Base-by-base conservation (phyloP, 2,888 invertebrate genomes). In the Netelia inedita region DNA sequence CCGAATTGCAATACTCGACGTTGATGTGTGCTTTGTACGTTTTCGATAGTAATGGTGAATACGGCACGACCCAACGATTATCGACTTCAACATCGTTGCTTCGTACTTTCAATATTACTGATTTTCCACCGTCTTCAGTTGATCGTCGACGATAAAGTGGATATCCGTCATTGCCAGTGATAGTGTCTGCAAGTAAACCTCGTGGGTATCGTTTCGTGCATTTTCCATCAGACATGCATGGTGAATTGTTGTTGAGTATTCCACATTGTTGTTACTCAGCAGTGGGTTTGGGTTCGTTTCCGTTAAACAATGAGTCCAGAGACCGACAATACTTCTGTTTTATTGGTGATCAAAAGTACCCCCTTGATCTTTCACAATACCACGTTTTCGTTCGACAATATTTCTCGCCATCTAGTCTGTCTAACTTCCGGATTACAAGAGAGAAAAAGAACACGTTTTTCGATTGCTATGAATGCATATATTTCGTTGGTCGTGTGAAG, bases 131-230 rank as follows among this genome's bases (percentile, higher is more conserved):
- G 9, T 50, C 41, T 73, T 28, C 73, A 10, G 72, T 2, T 6
- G 72, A 50, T 21, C 23, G 55, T 21, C 72, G 16, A 8, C 72
- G 21, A 55, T 72, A 72, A n/a, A 10, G 50, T 21, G 72, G 72
- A 55, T 55, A 72, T 16, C 73, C 73, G 23, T 73, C 59, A 19
- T 59, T 23, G n/a, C 35, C 59, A 35, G 59, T 73, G 16, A 28
- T 5, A 28, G 73, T 59, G 5, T 73, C 35, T 57, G 21, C 41
- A 43, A 74, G 21, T 14, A 61, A 74, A 16, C 19, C 35, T 61
- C 63, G 61, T 53, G 82, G 69, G 63, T n/a, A n/a, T n/a, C n/a
- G n/a, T 63, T 82, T 76, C 8, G 53, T 28, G 23, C 72, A 79
- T 66, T 28, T 50, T 14, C 53, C 43, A 28, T 41, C 19, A 10